Percentiles rank a stretch among this genome's conserved stretches.
Conservation (phyloP, 2,797 vertebrate species). For the Notolabrus celidotus region DNA sequence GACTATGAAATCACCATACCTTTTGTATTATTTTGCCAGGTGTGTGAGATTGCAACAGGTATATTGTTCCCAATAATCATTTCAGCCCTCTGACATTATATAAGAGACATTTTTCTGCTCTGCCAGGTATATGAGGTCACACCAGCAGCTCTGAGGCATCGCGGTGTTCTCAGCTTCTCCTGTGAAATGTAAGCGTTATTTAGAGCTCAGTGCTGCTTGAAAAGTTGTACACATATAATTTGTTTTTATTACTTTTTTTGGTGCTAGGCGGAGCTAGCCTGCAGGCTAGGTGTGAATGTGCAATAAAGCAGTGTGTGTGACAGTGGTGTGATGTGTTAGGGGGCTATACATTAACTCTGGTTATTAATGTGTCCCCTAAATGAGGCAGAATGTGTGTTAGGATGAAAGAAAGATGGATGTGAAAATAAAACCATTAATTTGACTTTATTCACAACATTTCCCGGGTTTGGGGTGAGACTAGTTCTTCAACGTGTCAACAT, state of each 20-base stretch:
- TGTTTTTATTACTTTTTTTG: constrained; percentile 38
- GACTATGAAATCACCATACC: not conserved
- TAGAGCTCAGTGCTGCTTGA: constrained; percentile 14
- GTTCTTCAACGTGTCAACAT: not conserved
- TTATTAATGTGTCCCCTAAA: constrained; percentile 32
- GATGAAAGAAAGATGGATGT: constrained; percentile 15
- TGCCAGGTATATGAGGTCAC: not conserved
- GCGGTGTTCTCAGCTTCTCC: constrained; percentile 8
- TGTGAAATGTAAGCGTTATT: constrained; percentile 23
- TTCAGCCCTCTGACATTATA: not conserved
- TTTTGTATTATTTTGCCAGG: not conserved
- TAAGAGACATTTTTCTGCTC: not conserved
- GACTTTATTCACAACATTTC: constrained; percentile 3
- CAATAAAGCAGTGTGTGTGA: constrained; percentile 40
- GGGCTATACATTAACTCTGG: constrained; percentile 23
- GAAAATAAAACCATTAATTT: constrained; percentile 16
- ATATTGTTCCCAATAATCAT: not conserved
- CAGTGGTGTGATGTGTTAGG: constrained; percentile 11
- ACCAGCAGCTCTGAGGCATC: not conserved
- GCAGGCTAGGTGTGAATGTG: constrained; percentile 40
- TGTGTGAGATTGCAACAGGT: not conserved
- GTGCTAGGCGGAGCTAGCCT: constrained; percentile 41
- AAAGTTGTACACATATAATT: constrained; percentile 25
- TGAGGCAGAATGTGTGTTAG: constrained; percentile 2
- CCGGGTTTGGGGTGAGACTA: not conserved